Evolutionary conservation across 1,140 invertebrate genomes (phyloP).

Genomic region (Drosophila lini): DNA sequence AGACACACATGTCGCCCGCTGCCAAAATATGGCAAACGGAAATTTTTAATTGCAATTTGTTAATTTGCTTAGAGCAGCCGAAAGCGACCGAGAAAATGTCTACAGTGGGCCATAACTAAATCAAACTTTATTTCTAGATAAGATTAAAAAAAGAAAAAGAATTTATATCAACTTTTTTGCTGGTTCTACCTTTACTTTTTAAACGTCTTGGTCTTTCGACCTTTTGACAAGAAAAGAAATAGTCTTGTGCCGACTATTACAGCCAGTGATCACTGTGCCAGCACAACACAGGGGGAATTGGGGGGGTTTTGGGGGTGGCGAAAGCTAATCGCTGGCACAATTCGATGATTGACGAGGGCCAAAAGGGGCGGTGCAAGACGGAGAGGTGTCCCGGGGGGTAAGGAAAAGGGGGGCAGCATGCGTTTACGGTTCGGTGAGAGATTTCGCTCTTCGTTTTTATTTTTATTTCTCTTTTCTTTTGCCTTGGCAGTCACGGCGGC

Average conservation of each 20-base stretch:
- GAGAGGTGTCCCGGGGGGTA: not conserved
- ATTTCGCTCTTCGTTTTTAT: slow-evolving; percentile 1
- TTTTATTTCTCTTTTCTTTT: slow-evolving; percentile 21
- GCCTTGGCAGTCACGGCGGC: slow-evolving; percentile 69
- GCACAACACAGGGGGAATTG: not conserved
- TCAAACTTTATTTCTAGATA: not conserved
- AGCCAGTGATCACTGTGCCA: not conserved
- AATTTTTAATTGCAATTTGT: slow-evolving; percentile 65
- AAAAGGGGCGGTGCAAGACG: slow-evolving; percentile 20
- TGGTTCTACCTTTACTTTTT: not conserved
- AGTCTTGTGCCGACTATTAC: not conserved
- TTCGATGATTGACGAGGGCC: slow-evolving; percentile 54
- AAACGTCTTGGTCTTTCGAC: not conserved
- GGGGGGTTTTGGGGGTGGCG: slow-evolving; percentile 10
- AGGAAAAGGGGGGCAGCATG: slow-evolving; percentile 1
- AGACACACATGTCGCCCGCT: slow-evolving; percentile 26
- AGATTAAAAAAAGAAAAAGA: not conserved
- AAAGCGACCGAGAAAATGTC: not conserved
- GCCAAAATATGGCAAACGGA: slow-evolving; percentile 56
- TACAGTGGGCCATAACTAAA: not conserved
- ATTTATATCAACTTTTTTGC: not conserved
- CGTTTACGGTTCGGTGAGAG: slow-evolving; percentile 29
- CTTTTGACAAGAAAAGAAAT: not conserved
- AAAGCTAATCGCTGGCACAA: slow-evolving; percentile 53
- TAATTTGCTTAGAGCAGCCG: slow-evolving; percentile 45